These are phyloP conservation scores for Amphiprion ocellaris DNA, from an alignment of 2,113 vertebrate species.

Conservation along the genomic window DNA sequence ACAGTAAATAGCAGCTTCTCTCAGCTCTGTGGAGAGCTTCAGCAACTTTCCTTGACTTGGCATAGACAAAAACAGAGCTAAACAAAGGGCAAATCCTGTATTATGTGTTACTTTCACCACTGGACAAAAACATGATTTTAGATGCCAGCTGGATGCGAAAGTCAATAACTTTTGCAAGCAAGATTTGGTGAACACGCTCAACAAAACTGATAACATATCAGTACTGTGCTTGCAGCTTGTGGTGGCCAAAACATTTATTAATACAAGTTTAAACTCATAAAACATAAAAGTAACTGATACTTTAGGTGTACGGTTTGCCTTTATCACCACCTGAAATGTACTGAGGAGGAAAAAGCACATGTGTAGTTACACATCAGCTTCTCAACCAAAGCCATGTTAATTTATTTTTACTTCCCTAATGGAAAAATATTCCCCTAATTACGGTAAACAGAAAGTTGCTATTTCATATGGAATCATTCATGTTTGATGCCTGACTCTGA, in stretches of 20 bases:
- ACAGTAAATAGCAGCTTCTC: too few relatives aligned
- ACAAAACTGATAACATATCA: too few relatives aligned
- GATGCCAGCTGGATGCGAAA: too few relatives aligned
- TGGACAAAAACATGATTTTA: too few relatives aligned
- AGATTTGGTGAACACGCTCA: too few relatives aligned
- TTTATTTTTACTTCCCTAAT: slow-evolving; percentile 88
- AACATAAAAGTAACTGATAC: not conserved
- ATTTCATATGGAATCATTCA: slow-evolving; percentile 90
- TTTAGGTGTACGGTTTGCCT: not conserved
- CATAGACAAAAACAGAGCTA: too few relatives aligned
- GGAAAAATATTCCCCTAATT: slow-evolving; percentile 88
- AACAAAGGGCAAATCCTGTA: too few relatives aligned
- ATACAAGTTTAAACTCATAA: not conserved
- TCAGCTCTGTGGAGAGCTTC: too few relatives aligned
- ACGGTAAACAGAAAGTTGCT: slow-evolving; percentile 86
- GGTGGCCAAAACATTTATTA: not conserved
- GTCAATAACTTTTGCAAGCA: too few relatives aligned
- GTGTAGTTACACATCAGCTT: slow-evolving; percentile 65
- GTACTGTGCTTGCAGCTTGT: too few relatives aligned
- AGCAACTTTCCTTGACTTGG: too few relatives aligned
- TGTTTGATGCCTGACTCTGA: slow-evolving; percentile 86
- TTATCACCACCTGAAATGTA: slow-evolving; percentile 34
- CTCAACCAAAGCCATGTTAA: slow-evolving; percentile 78
- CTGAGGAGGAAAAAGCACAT: slow-evolving; percentile 9
- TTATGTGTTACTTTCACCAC: too few relatives aligned